Conservation (phyloP, 2,888 invertebrate genomes). For the Zele albiditarsus region DNA sequence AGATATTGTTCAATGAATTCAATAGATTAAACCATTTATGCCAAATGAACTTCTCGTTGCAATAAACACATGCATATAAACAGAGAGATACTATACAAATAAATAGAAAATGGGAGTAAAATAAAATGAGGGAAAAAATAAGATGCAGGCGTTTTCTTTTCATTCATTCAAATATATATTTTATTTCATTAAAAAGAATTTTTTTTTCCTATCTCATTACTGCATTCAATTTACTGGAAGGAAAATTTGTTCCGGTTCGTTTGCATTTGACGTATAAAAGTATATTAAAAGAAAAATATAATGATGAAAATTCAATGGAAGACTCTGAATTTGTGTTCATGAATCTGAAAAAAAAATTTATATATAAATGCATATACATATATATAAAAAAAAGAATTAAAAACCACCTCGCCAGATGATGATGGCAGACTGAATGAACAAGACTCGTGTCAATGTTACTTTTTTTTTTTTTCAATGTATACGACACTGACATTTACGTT, state of each 20-base stretch:
- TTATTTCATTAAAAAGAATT: no score
- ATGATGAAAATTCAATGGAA: not conserved
- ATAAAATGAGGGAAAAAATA: not conserved
- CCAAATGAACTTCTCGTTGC: not conserved
- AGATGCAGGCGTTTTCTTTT: not conserved
- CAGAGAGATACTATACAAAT: not conserved
- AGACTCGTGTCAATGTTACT: not conserved
- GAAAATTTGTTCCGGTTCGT: not conserved
- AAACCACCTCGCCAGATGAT: not conserved
- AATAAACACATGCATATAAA: not conserved
- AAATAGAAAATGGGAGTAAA: not conserved
- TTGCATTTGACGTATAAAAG: not conserved
- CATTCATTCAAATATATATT: not conserved
- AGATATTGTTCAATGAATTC: not conserved
- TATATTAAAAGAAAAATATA: not conserved
- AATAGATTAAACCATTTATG: not conserved
- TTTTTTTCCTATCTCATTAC: constrained; percentile 22
- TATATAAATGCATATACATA: not conserved
- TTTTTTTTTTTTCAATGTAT: not conserved
- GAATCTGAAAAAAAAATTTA: not conserved
- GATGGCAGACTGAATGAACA: not conserved
- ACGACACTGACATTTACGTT: not conserved
- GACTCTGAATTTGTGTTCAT: not conserved
- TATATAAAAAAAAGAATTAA: not conserved
- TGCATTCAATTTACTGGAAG: constrained; percentile 6